phyloP scores from a whole-genome alignment of 2,113 vertebrate species.

The Myotis yumanensis region DNA sequence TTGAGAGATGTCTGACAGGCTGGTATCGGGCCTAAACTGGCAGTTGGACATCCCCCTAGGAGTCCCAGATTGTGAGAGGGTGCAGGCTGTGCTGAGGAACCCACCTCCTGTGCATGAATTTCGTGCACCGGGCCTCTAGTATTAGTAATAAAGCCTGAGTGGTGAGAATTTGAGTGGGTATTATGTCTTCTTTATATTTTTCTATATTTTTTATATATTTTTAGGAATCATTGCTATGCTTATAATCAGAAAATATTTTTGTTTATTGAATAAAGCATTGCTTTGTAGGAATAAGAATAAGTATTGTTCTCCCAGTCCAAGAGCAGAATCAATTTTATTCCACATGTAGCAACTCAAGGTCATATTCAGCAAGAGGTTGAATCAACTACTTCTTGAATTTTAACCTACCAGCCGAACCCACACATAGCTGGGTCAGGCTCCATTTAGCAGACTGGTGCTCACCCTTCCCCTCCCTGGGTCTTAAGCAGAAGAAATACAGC shows the following conservation, averaged over 20 bases:
- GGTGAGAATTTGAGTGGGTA: not conserved
- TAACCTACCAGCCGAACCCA: not conserved
- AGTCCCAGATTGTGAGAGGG: too few relatives aligned
- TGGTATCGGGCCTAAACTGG: too few relatives aligned
- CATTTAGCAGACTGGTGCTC: rapidly evolving
- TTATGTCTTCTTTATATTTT: not conserved
- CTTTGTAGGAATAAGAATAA: constrained; percentile 16
- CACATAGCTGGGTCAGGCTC: not conserved
- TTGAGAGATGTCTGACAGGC: too few relatives aligned
- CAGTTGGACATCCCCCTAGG: too few relatives aligned
- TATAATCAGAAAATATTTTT: not conserved
- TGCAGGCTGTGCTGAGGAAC: too few relatives aligned
- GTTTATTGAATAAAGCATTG: not conserved
- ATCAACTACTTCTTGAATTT: not conserved
- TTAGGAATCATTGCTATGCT: not conserved
- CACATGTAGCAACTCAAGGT: not conserved
- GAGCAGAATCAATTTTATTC: not conserved
- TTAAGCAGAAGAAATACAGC: not conserved
- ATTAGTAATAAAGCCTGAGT: not conserved
- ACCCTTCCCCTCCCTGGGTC: not conserved
- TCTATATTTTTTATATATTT: not conserved
- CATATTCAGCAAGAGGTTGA: not conserved
- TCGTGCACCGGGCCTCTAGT: too few relatives aligned
- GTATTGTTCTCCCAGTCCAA: not conserved
- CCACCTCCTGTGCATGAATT: too few relatives aligned